These are phyloP conservation scores for Urosaurus nigricauda DNA, from an alignment of 2,797 vertebrate genomes.

Conservation along the genomic window DNA sequence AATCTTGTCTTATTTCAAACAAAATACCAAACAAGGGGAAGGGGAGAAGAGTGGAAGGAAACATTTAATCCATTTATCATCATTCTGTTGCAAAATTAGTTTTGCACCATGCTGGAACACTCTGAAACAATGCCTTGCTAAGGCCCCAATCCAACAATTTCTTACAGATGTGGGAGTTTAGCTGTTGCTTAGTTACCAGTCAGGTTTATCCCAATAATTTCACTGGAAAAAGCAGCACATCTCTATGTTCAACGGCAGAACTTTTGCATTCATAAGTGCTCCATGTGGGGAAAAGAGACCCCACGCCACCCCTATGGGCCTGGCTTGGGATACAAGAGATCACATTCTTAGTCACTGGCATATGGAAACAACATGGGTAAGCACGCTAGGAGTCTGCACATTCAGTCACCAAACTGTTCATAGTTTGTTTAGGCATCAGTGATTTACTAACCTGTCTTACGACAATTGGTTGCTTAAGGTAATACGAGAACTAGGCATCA, in stretches of 20 bases:
- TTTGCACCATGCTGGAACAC: slow-evolving; percentile 17
- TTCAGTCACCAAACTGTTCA: slow-evolving; percentile 58
- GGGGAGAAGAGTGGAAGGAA: slow-evolving; percentile 22
- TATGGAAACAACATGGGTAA: neutral
- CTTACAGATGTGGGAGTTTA: neutral
- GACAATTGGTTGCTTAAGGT: slow-evolving; percentile 31
- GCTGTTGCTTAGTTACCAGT: neutral
- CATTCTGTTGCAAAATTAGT: neutral
- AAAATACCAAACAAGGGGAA: neutral
- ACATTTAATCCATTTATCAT: slow-evolving; percentile 32
- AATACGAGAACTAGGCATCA: slow-evolving; percentile 53
- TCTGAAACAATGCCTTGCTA: slow-evolving; percentile 28
- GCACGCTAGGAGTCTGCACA: neutral
- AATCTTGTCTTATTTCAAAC: neutral
- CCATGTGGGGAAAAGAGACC: too few species aligned
- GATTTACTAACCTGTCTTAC: slow-evolving; percentile 29
- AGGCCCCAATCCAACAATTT: neutral
- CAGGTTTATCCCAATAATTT: neutral
- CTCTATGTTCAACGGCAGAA: neutral
- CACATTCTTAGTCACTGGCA: neutral
- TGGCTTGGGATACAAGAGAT: neutral
- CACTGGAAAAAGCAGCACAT: neutral
- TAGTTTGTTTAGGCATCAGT: slow-evolving; percentile 50
- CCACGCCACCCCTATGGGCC: neutral
- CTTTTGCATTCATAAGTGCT: neutral